Conservation (phyloP, 2,113 vertebrate species). For the Scomber colias region DNA sequence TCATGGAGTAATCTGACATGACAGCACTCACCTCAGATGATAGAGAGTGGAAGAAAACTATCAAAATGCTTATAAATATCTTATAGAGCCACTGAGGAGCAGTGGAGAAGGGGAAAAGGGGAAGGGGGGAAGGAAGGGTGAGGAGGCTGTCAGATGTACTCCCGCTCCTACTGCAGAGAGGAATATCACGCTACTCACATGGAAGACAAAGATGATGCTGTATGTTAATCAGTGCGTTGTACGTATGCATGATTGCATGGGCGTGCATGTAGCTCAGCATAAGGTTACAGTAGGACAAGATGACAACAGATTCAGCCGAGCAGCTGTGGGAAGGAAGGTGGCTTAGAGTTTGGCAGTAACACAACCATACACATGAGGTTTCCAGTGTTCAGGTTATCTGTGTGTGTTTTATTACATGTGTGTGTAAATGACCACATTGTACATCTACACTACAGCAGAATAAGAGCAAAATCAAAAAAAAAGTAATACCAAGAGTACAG, state of each 20-base stretch:
- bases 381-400: background rate
- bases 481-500: background rate
- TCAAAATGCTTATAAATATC: slow-evolving; percentile 83
- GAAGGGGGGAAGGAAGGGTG: slow-evolving; percentile 5
- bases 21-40: slow-evolving; percentile 81
- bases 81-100: slow-evolving; percentile 65
- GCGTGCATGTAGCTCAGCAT: slow-evolving; percentile 22
- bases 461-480: slow-evolving; percentile 2
- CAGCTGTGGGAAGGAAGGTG: slow-evolving; percentile 7
- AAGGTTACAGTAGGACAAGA: background rate
- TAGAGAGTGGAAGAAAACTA: slow-evolving; percentile 79
- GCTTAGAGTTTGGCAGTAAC: slow-evolving; percentile 2
- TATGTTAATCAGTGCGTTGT: slow-evolving; percentile 27
- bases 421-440: background rate
- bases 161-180: slow-evolving; percentile 51
- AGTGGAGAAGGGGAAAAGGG: background rate
- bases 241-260: slow-evolving; percentile 4
- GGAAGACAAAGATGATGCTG: slow-evolving; percentile 21
- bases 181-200: slow-evolving; percentile 55
- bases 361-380: slow-evolving; percentile 4
- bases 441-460: slow-evolving; percentile 3
- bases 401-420: background rate
- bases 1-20: slow-evolving; percentile 76
- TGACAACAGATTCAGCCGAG: slow-evolving; percentile 28
- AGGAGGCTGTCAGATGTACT: slow-evolving; percentile 47